phyloP scores from a whole-genome alignment of 2,797 vertebrate genomes.

The Danio jaintianensis region DNA sequence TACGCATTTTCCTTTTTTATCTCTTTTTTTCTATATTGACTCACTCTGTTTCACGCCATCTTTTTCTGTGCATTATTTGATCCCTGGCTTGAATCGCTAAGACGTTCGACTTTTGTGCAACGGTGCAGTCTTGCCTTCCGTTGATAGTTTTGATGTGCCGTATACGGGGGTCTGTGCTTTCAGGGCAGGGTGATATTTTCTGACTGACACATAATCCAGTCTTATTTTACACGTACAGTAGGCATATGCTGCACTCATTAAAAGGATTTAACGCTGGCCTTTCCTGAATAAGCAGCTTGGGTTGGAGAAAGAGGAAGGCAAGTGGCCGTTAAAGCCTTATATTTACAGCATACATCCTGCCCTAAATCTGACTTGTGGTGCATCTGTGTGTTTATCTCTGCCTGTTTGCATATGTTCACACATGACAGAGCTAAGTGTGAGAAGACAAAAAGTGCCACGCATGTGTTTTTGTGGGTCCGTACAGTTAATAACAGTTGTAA shows the following conservation, averaged over 20 bases:
- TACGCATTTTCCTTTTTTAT: background rate
- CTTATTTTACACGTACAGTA: conserved; percentile 57
- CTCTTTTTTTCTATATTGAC: background rate
- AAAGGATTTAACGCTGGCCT: conserved; percentile 60
- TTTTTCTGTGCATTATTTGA: conserved; percentile 29
- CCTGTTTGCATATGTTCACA: conserved; percentile 37
- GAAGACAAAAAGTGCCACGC: conserved; percentile 9
- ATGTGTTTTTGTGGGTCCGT: conserved; percentile 24
- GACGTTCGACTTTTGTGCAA: background rate
- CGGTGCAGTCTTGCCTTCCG: conserved; percentile 1
- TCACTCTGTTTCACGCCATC: background rate
- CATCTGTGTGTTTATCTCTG: conserved; percentile 35
- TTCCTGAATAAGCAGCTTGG: conserved; percentile 56
- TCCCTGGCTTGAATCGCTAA: background rate
- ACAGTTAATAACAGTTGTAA: conserved; percentile 34
- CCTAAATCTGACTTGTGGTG: conserved; percentile 48
- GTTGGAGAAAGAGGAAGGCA: conserved; percentile 33
- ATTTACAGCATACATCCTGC: conserved; percentile 58
- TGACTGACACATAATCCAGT: conserved; percentile 60
- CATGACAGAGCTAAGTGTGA: conserved; percentile 33
- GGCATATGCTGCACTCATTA: conserved; percentile 62
- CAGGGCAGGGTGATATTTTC: conserved; percentile 45
- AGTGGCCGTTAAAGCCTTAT: conserved; percentile 50
- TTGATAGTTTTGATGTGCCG: conserved; percentile 29
- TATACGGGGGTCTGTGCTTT: conserved; percentile 39